Evolutionary conservation across 2,888 invertebrate genomes (phyloP).

Genomic region (Argynnis bischoffii): DNA sequence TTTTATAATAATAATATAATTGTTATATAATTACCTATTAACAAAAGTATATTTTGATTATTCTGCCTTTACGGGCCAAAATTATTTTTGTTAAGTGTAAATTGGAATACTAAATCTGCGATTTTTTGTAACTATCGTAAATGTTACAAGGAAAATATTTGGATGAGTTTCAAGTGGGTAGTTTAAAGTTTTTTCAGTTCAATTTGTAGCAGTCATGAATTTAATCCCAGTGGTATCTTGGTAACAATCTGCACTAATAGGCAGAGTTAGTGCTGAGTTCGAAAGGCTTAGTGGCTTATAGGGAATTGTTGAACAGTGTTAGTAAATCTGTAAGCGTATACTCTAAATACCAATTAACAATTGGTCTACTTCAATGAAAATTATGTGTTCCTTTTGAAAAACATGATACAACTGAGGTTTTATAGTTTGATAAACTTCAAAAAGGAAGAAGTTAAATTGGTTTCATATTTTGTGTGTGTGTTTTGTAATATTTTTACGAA

Average conservation of each 20-base stretch:
- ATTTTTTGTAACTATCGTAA: conserved; percentile 28
- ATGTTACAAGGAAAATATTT: conserved; percentile 40
- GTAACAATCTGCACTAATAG: conserved; percentile 42
- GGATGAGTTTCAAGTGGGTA: conserved; percentile 42
- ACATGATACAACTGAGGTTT: too few relatives aligned
- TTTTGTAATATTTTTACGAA: too few relatives aligned
- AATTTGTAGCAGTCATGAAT: conserved; percentile 41
- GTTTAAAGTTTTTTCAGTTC: conserved; percentile 41
- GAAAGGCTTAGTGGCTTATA: conserved; percentile 37
- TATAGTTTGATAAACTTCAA: too few relatives aligned
- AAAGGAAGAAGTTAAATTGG: too few relatives aligned
- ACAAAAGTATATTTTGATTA: too few relatives aligned
- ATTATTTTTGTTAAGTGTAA: conserved; percentile 18
- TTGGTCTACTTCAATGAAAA: not conserved
- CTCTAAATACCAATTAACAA: conserved; percentile 8
- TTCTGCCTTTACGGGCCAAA: too few relatives aligned
- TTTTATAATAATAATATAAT: too few relatives aligned
- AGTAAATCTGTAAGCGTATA: conserved; percentile 16
- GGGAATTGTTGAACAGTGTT: conserved; percentile 30
- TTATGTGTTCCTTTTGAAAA: too few relatives aligned
- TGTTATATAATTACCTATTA: too few relatives aligned
- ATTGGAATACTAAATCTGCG: conserved; percentile 29
- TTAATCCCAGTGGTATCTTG: conserved; percentile 42
- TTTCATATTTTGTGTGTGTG: too few relatives aligned
- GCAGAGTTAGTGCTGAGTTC: conserved; percentile 38